A percentile compares a stretch with the other conserved stretches of the same genome.
phyloP scores from a whole-genome alignment of 2,797 vertebrate genomes.

The Rhyacichthys aspro region DNA sequence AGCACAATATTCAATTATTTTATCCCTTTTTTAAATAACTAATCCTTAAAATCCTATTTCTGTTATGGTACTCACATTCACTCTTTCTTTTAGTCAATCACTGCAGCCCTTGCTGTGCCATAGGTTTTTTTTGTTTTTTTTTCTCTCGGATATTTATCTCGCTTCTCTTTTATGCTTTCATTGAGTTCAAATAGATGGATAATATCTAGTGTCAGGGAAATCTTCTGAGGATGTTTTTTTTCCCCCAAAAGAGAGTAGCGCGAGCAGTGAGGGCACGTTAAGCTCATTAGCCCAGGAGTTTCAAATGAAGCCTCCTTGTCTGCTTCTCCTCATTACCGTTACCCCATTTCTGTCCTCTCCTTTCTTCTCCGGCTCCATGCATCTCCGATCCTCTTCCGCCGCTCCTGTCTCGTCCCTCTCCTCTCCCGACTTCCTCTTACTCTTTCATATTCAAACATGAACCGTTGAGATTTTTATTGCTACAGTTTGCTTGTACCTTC shows the following conservation, averaged over 20 bases:
- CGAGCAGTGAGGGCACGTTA: conserved; percentile 6
- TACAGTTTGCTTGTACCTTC: not conserved
- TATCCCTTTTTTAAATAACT: conserved; percentile 10
- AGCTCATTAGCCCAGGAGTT: conserved; percentile 38
- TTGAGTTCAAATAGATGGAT: conserved; percentile 6
- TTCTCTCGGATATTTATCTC: not conserved
- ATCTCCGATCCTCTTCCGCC: not conserved
- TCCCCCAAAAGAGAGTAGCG: conserved; percentile 11
- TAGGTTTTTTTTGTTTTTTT: conserved; percentile 6
- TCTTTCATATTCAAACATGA: not conserved
- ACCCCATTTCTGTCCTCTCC: not conserved
- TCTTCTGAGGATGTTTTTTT: conserved; percentile 38
- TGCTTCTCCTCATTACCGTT: conserved; percentile 17
- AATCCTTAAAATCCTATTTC: conserved; percentile 27
- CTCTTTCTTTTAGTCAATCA: not conserved
- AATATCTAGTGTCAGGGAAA: conserved; percentile 14
- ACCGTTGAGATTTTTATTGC: not conserved
- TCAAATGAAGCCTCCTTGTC: conserved; percentile 2
- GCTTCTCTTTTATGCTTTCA: conserved; percentile 4
- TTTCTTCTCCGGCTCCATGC: conserved; percentile 9
- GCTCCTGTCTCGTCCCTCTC: conserved; percentile 5
- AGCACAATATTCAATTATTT: conserved; percentile 5
- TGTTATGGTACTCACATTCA: conserved; percentile 1
- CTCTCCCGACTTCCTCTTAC: not conserved
- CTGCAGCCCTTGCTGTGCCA: not conserved